phyloP scores from a whole-genome alignment of 2,113 vertebrate genomes.

The Accipiter virgatus region DNA sequence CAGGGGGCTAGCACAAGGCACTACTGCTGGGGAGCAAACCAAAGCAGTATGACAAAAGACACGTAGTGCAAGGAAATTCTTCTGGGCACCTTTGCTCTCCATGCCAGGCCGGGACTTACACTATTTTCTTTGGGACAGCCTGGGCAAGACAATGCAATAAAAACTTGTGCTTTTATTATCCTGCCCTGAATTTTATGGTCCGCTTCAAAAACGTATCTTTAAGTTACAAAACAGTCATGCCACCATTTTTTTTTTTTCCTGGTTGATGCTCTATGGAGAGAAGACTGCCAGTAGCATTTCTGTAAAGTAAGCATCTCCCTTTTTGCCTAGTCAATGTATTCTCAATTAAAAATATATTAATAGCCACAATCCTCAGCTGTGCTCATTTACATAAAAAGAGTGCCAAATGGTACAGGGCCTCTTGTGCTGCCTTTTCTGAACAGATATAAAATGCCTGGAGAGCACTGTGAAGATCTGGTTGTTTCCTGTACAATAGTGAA shows the following conservation, averaged over 20 bases:
- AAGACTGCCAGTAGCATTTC: background rate
- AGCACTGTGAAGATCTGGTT: background rate
- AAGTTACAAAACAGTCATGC: background rate
- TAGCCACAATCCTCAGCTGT: background rate
- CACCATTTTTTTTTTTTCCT: background rate
- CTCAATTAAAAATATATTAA: conserved; percentile 14
- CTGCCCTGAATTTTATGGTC: background rate
- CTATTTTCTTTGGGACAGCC: background rate
- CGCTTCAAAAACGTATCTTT: background rate
- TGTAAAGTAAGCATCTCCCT: background rate
- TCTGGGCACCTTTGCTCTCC: background rate
- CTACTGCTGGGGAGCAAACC: background rate
- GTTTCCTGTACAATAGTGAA: background rate
- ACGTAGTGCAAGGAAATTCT: background rate
- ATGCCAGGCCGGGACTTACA: background rate
- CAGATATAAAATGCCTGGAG: background rate
- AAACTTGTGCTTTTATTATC: background rate
- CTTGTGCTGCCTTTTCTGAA: background rate
- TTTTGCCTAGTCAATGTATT: background rate
- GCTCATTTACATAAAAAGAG: background rate
- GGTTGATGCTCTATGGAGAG: background rate
- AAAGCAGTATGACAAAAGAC: background rate
- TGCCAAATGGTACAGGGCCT: background rate
- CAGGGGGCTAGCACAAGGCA: background rate
- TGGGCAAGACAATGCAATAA: background rate